Percentiles rank a stretch among this genome's conserved stretches.
Conservation (phyloP, 2,113 vertebrate genomes). For the Larimichthys crocea region DNA sequence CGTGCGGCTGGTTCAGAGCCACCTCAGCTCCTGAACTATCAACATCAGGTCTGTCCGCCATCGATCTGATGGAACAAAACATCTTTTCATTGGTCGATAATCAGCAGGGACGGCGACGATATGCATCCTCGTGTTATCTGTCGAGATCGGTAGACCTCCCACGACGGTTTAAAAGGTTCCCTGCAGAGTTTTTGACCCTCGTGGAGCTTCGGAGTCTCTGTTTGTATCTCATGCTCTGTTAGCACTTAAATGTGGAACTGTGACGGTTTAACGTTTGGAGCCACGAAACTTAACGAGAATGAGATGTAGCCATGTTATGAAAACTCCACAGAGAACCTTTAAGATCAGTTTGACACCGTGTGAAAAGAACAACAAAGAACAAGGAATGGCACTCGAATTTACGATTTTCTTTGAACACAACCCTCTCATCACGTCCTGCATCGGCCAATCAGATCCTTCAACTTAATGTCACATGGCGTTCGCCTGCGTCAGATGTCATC, state of each 20-base stretch:
- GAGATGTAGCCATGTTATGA: too few relatives aligned
- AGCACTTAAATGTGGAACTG: too few relatives aligned
- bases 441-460: not conserved
- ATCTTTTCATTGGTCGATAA: too few relatives aligned
- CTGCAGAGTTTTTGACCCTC: not conserved
- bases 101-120: too few relatives aligned
- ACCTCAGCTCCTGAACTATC: too few relatives aligned
- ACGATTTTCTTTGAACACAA: not conserved
- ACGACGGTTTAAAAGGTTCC: not conserved
- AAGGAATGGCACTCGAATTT: slow-evolving; percentile 1
- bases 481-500: not conserved
- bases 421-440: not conserved
- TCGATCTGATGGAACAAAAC: too few relatives aligned
- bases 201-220: not conserved
- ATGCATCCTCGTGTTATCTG: not conserved
- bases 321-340: not conserved
- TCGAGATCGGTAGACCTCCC: not conserved
- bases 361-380: not conserved
- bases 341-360: not conserved
- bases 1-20: too few relatives aligned
- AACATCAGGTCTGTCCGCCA: too few relatives aligned
- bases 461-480: not conserved
- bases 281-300: not conserved
- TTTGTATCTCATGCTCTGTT: too few relatives aligned
- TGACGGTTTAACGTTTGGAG: not conserved